These are phyloP conservation scores for Heliopora coerulea DNA, from an alignment of 92 coral and sea anemone genomes.

Conservation along the genomic window DNA sequence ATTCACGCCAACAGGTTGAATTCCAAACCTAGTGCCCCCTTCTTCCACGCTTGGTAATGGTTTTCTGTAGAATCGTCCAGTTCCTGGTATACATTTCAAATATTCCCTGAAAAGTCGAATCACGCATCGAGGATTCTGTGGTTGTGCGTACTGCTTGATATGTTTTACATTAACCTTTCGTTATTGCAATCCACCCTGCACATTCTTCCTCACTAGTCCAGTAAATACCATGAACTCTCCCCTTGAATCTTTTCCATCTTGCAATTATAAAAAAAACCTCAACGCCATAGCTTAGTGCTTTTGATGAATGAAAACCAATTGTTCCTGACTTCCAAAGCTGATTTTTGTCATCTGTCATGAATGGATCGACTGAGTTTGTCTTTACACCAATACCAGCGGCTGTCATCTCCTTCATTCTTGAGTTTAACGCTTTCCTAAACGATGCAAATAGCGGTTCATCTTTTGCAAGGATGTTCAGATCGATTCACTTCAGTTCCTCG, in stretches of 20 bases:
- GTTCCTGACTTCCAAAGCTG: slow-evolving; percentile 40
- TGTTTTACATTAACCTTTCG: slow-evolving; percentile 14
- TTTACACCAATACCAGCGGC: slow-evolving; percentile 33
- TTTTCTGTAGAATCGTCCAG: slow-evolving; percentile 8
- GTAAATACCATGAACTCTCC: not conserved
- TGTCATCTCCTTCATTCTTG: slow-evolving; percentile 46
- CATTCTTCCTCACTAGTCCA: slow-evolving; percentile 3
- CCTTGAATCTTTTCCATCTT: slow-evolving; percentile 2
- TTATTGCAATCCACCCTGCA: slow-evolving; percentile 34
- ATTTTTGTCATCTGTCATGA: slow-evolving; percentile 28
- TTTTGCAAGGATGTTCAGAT: slow-evolving; percentile 15
- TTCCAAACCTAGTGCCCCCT: slow-evolving; percentile 12
- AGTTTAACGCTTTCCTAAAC: slow-evolving; percentile 37
- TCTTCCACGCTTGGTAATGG: not conserved
- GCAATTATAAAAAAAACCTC: slow-evolving; percentile 42
- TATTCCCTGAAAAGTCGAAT: slow-evolving; percentile 2
- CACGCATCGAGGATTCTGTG: slow-evolving; percentile 10
- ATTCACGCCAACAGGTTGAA: slow-evolving; percentile 28
- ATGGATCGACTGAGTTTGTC: slow-evolving; percentile 38
- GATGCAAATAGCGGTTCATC: slow-evolving; percentile 26
- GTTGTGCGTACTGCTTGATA: slow-evolving; percentile 27
- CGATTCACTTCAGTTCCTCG: slow-evolving; percentile 8
- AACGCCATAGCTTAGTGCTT: slow-evolving; percentile 38
- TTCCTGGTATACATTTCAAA: slow-evolving; percentile 1
- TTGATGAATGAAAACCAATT: slow-evolving; percentile 33